Evolutionary conservation across 2,113 vertebrate genomes (phyloP).

Genomic region (Smithornis capensis): DNA sequence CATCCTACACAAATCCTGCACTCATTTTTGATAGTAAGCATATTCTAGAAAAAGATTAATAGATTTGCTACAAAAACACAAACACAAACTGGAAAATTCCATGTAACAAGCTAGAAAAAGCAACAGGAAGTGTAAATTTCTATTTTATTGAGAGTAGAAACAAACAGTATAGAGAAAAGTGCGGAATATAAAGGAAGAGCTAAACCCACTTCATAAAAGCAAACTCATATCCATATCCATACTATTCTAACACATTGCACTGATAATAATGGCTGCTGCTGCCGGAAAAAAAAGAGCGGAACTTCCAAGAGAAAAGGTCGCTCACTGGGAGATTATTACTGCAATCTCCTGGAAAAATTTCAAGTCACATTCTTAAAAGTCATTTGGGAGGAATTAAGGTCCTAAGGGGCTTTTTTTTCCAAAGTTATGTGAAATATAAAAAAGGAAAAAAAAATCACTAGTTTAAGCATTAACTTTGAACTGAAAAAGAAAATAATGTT

Average conservation of each 20-base stretch:
- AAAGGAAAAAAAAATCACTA: neutral
- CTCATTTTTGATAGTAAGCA: neutral
- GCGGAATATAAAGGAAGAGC: neutral
- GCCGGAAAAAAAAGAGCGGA: neutral
- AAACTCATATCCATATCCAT: neutral
- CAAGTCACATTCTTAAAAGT: slow-evolving; percentile 4
- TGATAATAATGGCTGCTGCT: neutral
- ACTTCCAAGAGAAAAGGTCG: neutral
- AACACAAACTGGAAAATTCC: neutral
- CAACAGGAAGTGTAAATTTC: neutral
- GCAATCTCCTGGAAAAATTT: neutral
- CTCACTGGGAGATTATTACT: neutral
- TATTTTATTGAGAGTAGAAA: neutral
- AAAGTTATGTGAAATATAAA: neutral
- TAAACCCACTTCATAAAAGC: neutral
- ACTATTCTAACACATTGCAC: neutral
- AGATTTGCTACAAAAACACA: neutral
- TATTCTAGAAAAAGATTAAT: neutral
- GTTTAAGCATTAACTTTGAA: neutral
- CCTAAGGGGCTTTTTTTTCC: neutral
- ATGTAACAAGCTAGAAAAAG: neutral
- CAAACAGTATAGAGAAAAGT: neutral
- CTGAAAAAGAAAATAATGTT: neutral
- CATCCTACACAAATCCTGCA: neutral
- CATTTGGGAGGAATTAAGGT: neutral